phyloP scores from a whole-genome alignment of 2,888 invertebrate species.

The Theretra japonica region DNA sequence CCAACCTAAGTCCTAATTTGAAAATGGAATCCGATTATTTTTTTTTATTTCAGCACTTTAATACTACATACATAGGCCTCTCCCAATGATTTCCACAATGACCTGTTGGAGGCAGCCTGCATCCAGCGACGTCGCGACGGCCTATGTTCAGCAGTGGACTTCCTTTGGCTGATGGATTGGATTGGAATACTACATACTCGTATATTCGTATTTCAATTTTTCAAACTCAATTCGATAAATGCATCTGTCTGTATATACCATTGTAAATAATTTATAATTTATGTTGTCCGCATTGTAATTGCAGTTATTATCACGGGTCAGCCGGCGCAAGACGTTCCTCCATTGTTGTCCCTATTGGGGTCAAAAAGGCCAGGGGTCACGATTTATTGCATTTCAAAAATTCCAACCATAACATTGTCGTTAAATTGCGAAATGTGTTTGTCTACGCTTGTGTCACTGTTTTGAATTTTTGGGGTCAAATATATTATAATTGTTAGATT shows the following conservation, averaged over 20 bases:
- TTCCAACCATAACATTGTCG: conserved; percentile 66
- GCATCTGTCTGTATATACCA: conserved; percentile 32
- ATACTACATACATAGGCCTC: no score
- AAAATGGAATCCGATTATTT: no score
- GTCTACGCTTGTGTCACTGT: neutral
- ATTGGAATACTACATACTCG: no score
- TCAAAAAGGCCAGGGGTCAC: conserved; percentile 80
- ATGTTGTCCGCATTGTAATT: conserved; percentile 80
- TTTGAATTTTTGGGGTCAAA: neutral
- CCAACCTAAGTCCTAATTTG: neutral
- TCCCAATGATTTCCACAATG: no score
- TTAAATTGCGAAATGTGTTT: conserved; percentile 48
- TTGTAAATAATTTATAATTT: conserved; percentile 72
- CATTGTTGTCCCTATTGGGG: conserved; percentile 67
- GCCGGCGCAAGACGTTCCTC: conserved; percentile 70
- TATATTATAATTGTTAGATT: neutral
- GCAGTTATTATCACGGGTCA: conserved; percentile 77
- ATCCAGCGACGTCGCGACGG: no score
- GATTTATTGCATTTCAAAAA: conserved; percentile 74
- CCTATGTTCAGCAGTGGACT: no score
- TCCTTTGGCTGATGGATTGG: no score
- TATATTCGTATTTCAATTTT: no score
- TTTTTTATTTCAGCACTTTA: no score
- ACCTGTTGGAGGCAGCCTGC: no score
- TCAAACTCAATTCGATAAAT: neutral